A percentile compares a stretch with the other conserved stretches of the same genome.
phyloP scores from a whole-genome alignment of 2,113 vertebrate genomes.

The Hemibagrus wyckioides region DNA sequence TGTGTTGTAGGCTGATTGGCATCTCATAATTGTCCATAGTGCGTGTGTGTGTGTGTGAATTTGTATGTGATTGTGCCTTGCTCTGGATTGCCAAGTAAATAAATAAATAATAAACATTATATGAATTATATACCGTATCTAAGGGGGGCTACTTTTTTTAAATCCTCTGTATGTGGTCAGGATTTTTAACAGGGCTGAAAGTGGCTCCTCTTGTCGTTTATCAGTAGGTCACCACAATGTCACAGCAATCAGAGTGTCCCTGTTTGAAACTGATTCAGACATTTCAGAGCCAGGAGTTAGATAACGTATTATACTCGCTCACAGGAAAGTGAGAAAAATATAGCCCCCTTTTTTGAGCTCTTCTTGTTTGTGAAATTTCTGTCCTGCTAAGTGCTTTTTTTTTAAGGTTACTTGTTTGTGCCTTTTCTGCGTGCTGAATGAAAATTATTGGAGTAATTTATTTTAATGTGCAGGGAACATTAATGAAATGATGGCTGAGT shows the following conservation, averaged over 20 bases:
- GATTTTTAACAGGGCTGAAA: background rate
- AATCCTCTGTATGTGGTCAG: background rate
- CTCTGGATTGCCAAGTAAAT: too few species aligned
- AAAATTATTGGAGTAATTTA: constrained; percentile 23
- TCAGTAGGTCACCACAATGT: constrained; percentile 30
- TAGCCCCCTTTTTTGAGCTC: background rate
- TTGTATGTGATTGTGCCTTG: too few species aligned
- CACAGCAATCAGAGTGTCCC: constrained; percentile 25
- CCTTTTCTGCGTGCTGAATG: constrained; percentile 3
- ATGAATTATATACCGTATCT: background rate
- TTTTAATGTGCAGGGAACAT: constrained; percentile 20
- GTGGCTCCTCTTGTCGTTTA: background rate
- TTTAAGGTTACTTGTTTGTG: constrained; percentile 6
- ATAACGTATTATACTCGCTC: constrained; percentile 16
- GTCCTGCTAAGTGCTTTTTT: constrained; percentile 4
- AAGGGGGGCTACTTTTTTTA: background rate
- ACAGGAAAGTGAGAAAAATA: background rate
- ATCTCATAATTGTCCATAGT: too few species aligned
- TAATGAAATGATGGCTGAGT: constrained; percentile 40
- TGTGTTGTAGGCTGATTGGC: too few species aligned
- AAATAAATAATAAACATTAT: background rate
- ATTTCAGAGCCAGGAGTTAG: constrained; percentile 27
- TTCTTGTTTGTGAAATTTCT: constrained; percentile 3
- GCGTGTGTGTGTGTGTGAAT: too few species aligned
- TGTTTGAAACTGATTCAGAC: constrained; percentile 1